Evolutionary conservation across 2,113 vertebrate species (phyloP).

Genomic region (Saccopteryx bilineata): DNA sequence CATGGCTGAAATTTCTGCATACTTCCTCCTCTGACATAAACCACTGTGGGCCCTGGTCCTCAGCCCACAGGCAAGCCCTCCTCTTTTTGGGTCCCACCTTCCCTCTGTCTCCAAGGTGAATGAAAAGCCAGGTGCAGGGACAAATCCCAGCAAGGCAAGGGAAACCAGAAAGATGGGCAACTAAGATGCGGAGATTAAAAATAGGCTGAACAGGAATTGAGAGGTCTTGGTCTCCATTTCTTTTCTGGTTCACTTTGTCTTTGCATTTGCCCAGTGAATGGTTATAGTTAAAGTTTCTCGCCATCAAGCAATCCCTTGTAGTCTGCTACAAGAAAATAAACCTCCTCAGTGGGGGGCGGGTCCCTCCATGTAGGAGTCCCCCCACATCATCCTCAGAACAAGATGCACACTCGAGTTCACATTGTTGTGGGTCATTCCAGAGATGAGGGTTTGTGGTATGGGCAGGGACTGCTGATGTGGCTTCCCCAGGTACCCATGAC

Average conservation of each 20-base stretch:
- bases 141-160: conserved; percentile 34
- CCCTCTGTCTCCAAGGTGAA: neutral
- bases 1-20: fast-evolving
- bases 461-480: fast-evolving
- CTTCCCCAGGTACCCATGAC: fast-evolving
- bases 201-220: conserved; percentile 65
- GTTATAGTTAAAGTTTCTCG: neutral
- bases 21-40: fast-evolving
- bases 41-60: fast-evolving
- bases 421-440: no score
- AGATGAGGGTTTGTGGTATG: neutral
- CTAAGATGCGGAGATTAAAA: conserved; percentile 58
- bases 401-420: fast-evolving
- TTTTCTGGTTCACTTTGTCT: conserved; percentile 8
- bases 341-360: neutral
- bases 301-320: neutral
- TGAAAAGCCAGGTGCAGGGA: conserved; percentile 46
- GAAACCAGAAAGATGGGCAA: neutral
- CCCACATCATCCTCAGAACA: no score
- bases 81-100: neutral
- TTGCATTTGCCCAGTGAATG: neutral
- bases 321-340: neutral
- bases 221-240: conserved; percentile 57
- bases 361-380: neutral
- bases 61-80: neutral